Conservation (phyloP, 2,113 vertebrate species). For the Chascanopsetta lugubris region DNA sequence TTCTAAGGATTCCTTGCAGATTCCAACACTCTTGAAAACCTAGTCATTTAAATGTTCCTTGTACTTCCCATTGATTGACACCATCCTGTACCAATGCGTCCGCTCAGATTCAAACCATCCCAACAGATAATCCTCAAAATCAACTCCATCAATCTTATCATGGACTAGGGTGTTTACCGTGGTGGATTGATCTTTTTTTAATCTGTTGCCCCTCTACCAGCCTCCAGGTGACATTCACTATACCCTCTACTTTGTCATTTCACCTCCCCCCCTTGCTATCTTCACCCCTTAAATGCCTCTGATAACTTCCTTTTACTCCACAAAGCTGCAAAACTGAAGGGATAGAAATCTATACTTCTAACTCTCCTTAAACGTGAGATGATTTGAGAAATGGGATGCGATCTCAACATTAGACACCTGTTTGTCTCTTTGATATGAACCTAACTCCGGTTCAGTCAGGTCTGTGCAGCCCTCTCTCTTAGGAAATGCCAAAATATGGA, state of each 20-base stretch:
- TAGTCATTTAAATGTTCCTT: background rate
- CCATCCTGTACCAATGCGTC: background rate
- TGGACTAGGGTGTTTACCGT: background rate
- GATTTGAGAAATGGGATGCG: too few species aligned
- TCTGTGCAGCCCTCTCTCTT: background rate
- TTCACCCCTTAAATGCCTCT: constrained; percentile 22
- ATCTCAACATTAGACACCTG: constrained; percentile 39
- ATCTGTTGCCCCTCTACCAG: constrained; percentile 8
- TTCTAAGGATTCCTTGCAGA: background rate
- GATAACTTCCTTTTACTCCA: constrained; percentile 12
- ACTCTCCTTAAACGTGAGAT: constrained; percentile 18
- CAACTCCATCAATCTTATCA: constrained; percentile 16
- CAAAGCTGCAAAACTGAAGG: constrained; percentile 14
- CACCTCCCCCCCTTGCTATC: constrained; percentile 27
- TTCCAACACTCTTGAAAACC: background rate
- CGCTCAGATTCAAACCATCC: background rate
- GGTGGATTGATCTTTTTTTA: background rate
- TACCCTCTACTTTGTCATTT: constrained; percentile 34
- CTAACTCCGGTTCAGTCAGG: background rate
- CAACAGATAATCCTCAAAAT: constrained; percentile 22
- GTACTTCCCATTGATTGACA: background rate
- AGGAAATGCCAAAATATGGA: constrained; percentile 1
- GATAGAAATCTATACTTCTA: constrained; percentile 26
- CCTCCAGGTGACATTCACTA: constrained; percentile 30
- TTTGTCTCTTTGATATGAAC: constrained; percentile 18